phyloP scores from a whole-genome alignment of 2,797 vertebrate species.

The Syngnathus acus region DNA sequence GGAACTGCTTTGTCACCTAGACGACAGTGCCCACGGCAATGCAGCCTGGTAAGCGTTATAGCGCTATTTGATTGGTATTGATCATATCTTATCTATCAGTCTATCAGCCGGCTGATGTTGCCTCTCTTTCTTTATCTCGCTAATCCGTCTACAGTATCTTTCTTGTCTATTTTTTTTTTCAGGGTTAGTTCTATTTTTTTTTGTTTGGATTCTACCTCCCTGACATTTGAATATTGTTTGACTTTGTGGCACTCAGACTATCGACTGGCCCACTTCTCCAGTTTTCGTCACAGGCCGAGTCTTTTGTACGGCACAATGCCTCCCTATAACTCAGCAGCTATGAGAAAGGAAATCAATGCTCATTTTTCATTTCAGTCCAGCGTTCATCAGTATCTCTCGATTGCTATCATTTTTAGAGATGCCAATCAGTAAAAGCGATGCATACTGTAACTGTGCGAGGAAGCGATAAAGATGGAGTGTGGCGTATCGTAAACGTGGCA shows the following conservation, averaged over 20 bases:
- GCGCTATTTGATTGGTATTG: not conserved
- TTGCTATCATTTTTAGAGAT: constrained; percentile 53
- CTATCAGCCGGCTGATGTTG: too few species aligned
- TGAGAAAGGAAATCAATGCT: constrained; percentile 54
- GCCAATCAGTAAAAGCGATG: constrained; percentile 45
- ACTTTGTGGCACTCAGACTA: constrained; percentile 28
- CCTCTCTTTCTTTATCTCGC: too few species aligned
- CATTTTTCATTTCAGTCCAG: constrained; percentile 41
- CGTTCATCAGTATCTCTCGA: constrained; percentile 50
- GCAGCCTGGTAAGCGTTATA: constrained; percentile 81
- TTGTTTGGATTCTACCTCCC: not conserved
- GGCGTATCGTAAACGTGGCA: too few species aligned
- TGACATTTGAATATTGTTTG: constrained; percentile 27
- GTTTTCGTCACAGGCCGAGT: constrained; percentile 27
- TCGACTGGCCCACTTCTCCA: constrained; percentile 52
- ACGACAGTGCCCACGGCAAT: constrained; percentile 82
- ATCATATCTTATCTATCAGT: too few species aligned
- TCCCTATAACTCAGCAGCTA: constrained; percentile 32
- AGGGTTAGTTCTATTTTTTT: not conserved
- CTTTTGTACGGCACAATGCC: constrained; percentile 34
- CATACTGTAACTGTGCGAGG: constrained; percentile 33
- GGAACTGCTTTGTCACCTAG: constrained; percentile 97
- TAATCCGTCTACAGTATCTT: too few species aligned
- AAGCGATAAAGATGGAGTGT: constrained; percentile 37
- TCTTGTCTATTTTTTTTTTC: too few species aligned